Base-by-base conservation (phyloP, 2,888 invertebrate species). In the Torymus tubicola region DNA sequence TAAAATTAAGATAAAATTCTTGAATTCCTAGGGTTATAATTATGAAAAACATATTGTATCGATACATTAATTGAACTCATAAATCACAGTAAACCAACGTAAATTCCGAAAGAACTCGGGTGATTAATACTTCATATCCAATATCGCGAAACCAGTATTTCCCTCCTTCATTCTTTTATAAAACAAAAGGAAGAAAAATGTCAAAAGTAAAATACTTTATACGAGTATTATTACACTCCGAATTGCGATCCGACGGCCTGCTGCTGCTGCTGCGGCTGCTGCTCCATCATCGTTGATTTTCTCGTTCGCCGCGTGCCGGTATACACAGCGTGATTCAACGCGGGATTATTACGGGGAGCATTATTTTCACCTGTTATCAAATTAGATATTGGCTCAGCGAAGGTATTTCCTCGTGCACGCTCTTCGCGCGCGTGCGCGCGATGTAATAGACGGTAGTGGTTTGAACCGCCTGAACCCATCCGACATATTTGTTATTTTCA, bases 341-440 rank as follows among this genome's bases (percentile, higher is more conserved):
- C 21, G n/a, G 42, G 61, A 74, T 73, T 79, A 57, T 64, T 69
- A 64, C 78, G 24, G 42, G 16, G 42, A 71, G 75, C 67, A 76
- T 80, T 80, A 75, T 80, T 80, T 80, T 75, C 80, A 80, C 71
- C 80, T 80, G 67, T 80, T 80, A 80, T 80, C 70, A 67, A 80
- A 80, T 80, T 80, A 80, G 80, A 80, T 80, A 80, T 80, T 80
- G 80, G 80, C 80, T 76, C 76, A 74, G 79, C 73, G 63, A 55
- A 53, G 67, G 53, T 21, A 16, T 69, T 69, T 64, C 63, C 57
- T 63, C 42, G 69, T 31, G 70, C 76, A 77, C 76, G 70, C 63
- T 70, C 64, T 57, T 18, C 61, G 55, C 53, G 42, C 69, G 50
- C 58, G 60, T 61, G 14, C 61, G 61, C 21, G 24, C 18, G 57